Percentiles rank a stretch among this genome's conserved stretches.
Conservation (phyloP, 37 sponge, comb jelly and placozoan species). For the Corticium candelabrum region DNA sequence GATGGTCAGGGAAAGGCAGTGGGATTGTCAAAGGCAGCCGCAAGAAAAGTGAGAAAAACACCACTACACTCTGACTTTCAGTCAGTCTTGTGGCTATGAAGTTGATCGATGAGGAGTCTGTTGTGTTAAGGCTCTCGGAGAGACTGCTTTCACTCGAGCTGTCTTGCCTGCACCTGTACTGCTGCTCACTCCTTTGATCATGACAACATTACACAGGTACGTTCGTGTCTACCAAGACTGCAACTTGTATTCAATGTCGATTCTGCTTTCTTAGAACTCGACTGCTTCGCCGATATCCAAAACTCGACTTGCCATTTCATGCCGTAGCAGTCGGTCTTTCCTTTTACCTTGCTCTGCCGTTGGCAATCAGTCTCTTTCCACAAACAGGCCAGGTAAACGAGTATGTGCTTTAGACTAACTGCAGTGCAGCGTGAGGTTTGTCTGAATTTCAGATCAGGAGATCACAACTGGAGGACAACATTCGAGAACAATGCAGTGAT, state of each 20-base stretch:
- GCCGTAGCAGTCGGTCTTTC: slow-evolving; percentile 30
- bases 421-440: not conserved
- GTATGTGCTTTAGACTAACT: not conserved
- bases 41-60: slow-evolving; percentile 28
- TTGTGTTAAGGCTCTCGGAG: slow-evolving; percentile 40
- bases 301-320: slow-evolving; percentile 50
- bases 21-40: slow-evolving; percentile 63
- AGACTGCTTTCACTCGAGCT: slow-evolving; percentile 56
- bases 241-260: not conserved
- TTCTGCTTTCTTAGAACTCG: slow-evolving; percentile 20
- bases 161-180: slow-evolving; percentile 72
- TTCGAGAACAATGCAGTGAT: slow-evolving; percentile 18
- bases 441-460: slow-evolving; percentile 27
- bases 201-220: slow-evolving; percentile 60
- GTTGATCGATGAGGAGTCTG: not conserved
- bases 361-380: slow-evolving; percentile 72
- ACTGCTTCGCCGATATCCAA: slow-evolving; percentile 36
- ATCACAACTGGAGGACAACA: slow-evolving; percentile 29
- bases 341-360: slow-evolving; percentile 62
- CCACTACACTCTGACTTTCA: not conserved
- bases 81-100: not conserved
- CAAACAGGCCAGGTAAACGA: slow-evolving; percentile 45
- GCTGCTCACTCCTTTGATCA: slow-evolving; percentile 61
- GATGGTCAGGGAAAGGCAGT: slow-evolving; percentile 42
- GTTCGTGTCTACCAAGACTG: not conserved